Percentiles rank a stretch among this genome's conserved stretches.
phyloP scores from a whole-genome alignment of 2,113 vertebrate genomes.

The Engystomops pustulosus region DNA sequence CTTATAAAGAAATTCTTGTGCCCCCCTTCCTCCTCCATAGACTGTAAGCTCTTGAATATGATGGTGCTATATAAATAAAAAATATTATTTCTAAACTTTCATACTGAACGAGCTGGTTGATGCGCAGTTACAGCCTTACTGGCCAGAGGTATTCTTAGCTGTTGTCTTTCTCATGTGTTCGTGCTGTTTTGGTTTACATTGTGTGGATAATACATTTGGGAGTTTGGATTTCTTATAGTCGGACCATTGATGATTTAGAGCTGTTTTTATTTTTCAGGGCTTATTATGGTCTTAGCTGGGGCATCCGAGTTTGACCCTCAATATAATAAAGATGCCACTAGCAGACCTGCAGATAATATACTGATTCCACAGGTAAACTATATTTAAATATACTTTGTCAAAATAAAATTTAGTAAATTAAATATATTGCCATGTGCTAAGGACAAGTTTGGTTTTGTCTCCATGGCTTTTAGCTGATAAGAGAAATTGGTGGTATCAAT shows the following conservation, averaged over 20 bases:
- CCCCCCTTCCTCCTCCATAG: no score
- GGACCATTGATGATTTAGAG: neutral
- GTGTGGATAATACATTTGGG: neutral
- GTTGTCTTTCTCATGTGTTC: no score
- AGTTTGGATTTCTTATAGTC: neutral
- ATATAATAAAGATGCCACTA: conserved; percentile 97
- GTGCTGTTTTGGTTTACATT: no score
- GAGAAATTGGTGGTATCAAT: conserved; percentile 96
- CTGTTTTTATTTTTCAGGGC: conserved; percentile 75
- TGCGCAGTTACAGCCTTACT: no score
- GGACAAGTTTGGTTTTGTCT: conserved; percentile 36
- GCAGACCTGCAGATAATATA: conserved; percentile 93
- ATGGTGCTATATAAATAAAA: no score
- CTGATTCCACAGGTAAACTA: conserved; percentile 92
- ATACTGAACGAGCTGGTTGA: no score
- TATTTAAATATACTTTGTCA: neutral
- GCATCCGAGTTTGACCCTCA: conserved; percentile 97
- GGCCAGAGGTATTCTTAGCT: no score
- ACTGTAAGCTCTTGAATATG: no score
- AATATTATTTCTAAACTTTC: no score
- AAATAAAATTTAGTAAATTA: neutral
- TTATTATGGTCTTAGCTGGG: conserved; percentile 94
- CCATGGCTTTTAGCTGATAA: conserved; percentile 80
- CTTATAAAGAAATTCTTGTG: no score
- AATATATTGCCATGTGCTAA: conserved; percentile 13